Evolutionary conservation across 1,140 invertebrate genomes (phyloP).

Genomic region (Pogonus chalceus): DNA sequence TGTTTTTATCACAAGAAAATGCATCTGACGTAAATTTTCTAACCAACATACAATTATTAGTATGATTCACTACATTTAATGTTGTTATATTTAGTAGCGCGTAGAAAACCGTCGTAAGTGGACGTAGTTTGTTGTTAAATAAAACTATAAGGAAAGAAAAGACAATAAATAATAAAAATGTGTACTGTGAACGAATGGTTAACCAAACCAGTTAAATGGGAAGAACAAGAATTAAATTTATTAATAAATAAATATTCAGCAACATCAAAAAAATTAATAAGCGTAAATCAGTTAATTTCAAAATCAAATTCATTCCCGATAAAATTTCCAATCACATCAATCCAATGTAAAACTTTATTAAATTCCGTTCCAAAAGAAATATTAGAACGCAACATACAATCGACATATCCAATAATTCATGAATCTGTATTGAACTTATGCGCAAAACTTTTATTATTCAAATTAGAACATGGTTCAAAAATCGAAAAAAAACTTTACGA

Average conservation of each 20-base stretch:
- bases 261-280: constrained; percentile 11
- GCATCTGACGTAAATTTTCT: too few species aligned
- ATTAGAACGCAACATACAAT: constrained; percentile 35
- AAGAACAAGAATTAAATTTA: neutral
- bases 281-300: constrained; percentile 32
- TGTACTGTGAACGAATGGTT: neutral
- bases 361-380: constrained; percentile 25
- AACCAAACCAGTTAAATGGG: neutral
- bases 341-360: constrained; percentile 26
- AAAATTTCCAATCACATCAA: constrained; percentile 30
- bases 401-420: constrained; percentile 37
- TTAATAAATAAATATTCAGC: neutral
- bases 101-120: too few species aligned
- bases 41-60: too few species aligned
- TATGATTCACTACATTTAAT: too few species aligned
- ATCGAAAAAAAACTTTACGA: constrained; percentile 45
- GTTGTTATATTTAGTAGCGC: too few species aligned
- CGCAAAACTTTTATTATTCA: constrained; percentile 35
- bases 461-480: constrained; percentile 38
- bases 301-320: constrained; percentile 32
- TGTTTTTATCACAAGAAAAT: too few species aligned
- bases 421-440: constrained; percentile 34
- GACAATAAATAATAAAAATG: neutral
- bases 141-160: neutral
- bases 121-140: too few species aligned